Conservation (phyloP, 1,140 invertebrate genomes). For the Drosophila pseudoananassae region DNA sequence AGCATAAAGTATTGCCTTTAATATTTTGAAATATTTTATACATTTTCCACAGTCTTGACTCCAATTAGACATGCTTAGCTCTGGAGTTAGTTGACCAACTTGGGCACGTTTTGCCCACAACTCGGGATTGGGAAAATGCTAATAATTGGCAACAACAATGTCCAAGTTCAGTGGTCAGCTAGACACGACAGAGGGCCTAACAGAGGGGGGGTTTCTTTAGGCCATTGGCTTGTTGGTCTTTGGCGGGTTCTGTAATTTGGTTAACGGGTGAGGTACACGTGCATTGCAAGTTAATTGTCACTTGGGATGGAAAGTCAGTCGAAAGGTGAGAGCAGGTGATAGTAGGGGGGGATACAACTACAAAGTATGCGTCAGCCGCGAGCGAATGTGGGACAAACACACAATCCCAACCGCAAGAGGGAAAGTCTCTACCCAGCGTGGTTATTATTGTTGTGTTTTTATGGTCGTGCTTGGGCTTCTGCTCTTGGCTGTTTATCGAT, state of each 20-base stretch:
- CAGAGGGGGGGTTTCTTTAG: conserved; percentile 8
- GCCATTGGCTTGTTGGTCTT: conserved; percentile 20
- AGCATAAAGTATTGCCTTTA: too few species aligned
- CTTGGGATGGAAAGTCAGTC: conserved; percentile 62
- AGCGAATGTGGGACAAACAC: conserved; percentile 46
- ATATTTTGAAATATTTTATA: too few species aligned
- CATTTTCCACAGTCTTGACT: too few species aligned
- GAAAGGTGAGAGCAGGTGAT: conserved; percentile 10
- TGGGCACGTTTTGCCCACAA: conserved; percentile 27
- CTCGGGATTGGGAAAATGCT: conserved; percentile 44
- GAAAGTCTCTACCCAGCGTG: conserved; percentile 44
- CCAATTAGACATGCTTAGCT: conserved; percentile 4
- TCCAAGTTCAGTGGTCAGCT: conserved; percentile 69
- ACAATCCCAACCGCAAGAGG: conserved; percentile 30
- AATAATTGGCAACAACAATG: conserved; percentile 70
- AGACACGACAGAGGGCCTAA: conserved; percentile 43
- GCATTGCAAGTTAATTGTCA: conserved; percentile 65
- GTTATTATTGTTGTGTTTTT: conserved; percentile 10
- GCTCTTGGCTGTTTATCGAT: conserved; percentile 59
- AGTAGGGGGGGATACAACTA: not conserved
- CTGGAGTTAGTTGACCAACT: conserved; percentile 55
- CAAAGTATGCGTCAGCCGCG: conserved; percentile 48
- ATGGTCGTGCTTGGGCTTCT: conserved; percentile 5
- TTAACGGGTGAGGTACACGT: conserved; percentile 27
- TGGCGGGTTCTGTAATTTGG: conserved; percentile 8